These are phyloP conservation scores for Callocephalon fimbriatum DNA, from an alignment of 2,113 vertebrate genomes.

Conservation along the genomic window DNA sequence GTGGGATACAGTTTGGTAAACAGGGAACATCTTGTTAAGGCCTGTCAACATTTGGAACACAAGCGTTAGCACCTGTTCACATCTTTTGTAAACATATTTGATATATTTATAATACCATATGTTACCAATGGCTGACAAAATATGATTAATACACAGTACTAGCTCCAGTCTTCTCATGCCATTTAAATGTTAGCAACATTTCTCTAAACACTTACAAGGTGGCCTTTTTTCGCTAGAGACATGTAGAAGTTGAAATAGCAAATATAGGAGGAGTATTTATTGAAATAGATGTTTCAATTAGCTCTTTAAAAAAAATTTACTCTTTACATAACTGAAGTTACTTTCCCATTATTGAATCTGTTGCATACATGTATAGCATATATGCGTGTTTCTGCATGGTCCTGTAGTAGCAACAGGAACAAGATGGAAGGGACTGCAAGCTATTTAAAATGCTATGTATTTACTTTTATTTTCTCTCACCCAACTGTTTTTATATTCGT, in stretches of 20 bases:
- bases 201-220: not conserved
- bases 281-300: not conserved
- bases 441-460: not conserved
- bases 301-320: not conserved
- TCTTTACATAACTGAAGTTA: not conserved
- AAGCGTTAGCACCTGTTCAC: not conserved
- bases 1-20: not conserved
- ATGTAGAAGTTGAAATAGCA: not conserved
- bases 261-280: not conserved
- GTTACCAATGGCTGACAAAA: slow-evolving; percentile 2
- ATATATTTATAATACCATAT: slow-evolving; percentile 42
- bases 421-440: not conserved
- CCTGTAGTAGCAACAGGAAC: not conserved
- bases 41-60: slow-evolving; percentile 21
- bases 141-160: slow-evolving; percentile 4
- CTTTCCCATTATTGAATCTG: not conserved
- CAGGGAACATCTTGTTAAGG: not conserved
- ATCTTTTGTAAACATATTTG: slow-evolving; percentile 37
- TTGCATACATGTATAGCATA: fast-evolving
- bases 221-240: not conserved
- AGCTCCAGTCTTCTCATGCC: not conserved
- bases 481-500: not conserved
- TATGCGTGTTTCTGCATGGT: not conserved
- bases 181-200: not conserved
- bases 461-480: not conserved